Base-by-base conservation (phyloP, 2,113 vertebrate species). In the Pontoporia blainvillei region DNA sequence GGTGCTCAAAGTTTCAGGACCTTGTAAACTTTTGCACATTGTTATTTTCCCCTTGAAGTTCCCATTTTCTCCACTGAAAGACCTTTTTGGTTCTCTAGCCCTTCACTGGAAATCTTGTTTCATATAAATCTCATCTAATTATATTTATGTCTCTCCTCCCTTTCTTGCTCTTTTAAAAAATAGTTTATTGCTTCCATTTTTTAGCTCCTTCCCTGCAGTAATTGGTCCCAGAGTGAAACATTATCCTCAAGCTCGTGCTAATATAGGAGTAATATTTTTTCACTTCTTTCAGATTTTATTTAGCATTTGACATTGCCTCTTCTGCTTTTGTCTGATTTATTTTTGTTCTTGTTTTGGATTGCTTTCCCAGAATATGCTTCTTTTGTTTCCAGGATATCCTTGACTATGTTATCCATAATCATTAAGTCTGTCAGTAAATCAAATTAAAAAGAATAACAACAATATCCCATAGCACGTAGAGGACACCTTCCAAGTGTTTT, bases 191-290 rank as follows among this genome's bases (percentile, higher is more conserved):
- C 67, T 86, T 71, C 82, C 61, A 52, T 89, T 94, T 93, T 59
- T 52, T 76, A 54, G 23, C 57, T 93, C 10, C 7, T 92, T 94
- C 82, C 57, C 86, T 73, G 49, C 1, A n/a, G 67, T 94, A 89
- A 96, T 90, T 97, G 91, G 96, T 95, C 94, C 88, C 97, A 97
- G 91, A 91, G 88, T 90, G 86, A 97, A 96, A 72, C 72, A 91
- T 91, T 89, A 87, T 61, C 49, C 46, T 91, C 39, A 64, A 73
- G 66, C 57, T 96, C n/a, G 82, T 79, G 78, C 27, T 92, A 94
- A 97, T 83, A 64, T 73, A 73, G 5, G 72, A 76, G 94, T 78
- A 81, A 84, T 75, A 82, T 92, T 62, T 93, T 97, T 94, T 94
- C 71, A 92, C 57, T 57, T 95, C 52, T 54, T 94, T 82, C 88